phyloP scores from a whole-genome alignment of 2,113 vertebrate genomes.

The Psilopogon haemacephalus region DNA sequence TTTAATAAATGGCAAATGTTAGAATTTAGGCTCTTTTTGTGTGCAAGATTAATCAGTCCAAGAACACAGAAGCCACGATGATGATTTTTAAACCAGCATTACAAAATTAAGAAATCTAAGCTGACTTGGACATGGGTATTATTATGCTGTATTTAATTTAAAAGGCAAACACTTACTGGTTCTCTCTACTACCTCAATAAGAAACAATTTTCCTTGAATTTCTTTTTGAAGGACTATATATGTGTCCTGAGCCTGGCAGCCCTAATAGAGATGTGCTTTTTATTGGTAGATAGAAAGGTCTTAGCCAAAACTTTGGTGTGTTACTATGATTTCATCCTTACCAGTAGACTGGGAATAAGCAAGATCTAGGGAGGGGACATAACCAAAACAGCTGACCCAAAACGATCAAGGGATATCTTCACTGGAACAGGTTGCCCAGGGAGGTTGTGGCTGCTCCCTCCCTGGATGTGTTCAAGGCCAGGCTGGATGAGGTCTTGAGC shows the following conservation, averaged over 20 bases:
- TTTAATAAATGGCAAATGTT: constrained; percentile 69
- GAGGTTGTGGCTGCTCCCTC: too few species aligned
- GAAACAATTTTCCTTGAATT: not conserved
- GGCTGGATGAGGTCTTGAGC: too few species aligned
- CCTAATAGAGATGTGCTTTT: not conserved
- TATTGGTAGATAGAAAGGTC: not conserved
- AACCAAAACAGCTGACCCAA: not conserved
- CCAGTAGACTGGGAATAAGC: not conserved
- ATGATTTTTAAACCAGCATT: not conserved
- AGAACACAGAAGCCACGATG: not conserved
- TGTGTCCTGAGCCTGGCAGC: not conserved
- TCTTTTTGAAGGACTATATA: not conserved
- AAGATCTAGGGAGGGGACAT: not conserved
- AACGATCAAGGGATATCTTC: not conserved
- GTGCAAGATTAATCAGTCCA: constrained; percentile 53
- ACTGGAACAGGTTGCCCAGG: too few species aligned
- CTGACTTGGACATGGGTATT: not conserved
- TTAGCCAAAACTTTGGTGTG: too few species aligned
- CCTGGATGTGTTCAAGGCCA: too few species aligned
- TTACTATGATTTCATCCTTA: not conserved
- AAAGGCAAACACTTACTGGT: not conserved
- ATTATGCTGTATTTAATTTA: not conserved
- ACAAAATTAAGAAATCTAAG: not conserved
- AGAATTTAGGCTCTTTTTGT: constrained; percentile 54
- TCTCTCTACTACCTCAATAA: not conserved